Evolutionary conservation across 2,888 invertebrate species (phyloP).

Genomic region (Megalurothrips usitatus): DNA sequence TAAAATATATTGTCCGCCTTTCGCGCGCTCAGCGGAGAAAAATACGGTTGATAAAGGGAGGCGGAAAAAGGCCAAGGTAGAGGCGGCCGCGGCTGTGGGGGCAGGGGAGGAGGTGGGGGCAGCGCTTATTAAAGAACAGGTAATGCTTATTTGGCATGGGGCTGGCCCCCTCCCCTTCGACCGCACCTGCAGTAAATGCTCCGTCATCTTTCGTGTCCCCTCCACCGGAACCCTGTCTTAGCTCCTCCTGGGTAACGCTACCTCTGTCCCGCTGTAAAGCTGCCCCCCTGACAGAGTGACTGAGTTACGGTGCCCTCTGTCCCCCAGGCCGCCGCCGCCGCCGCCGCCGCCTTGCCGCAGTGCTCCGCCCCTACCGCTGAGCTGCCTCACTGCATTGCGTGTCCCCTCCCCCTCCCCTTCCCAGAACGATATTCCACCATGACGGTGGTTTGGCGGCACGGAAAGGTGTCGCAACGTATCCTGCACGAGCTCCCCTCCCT

Average conservation of each 20-base stretch:
- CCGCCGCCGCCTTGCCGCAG: background rate
- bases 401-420: background rate
- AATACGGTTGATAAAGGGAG: conserved; percentile 15
- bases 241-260: background rate
- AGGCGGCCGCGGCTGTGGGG: background rate
- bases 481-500: background rate
- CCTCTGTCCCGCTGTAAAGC: background rate
- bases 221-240: too few species aligned
- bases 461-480: conserved; percentile 21
- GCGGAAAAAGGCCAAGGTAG: too few species aligned
- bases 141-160: conserved; percentile 25
- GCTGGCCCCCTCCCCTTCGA: background rate
- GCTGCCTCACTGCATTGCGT: background rate
- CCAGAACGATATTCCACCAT: background rate
- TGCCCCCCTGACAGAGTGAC: background rate
- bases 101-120: background rate
- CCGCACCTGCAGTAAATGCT: background rate
- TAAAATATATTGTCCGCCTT: conserved; percentile 25
- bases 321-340: too few species aligned
- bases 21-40: background rate
- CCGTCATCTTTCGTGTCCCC: too few species aligned
- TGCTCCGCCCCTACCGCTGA: background rate
- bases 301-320: too few species aligned
- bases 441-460: background rate
- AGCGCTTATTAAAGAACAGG: conserved; percentile 23